Evolutionary conservation across 2,797 vertebrate genomes (phyloP).

Genomic region (Hoplostethus mediterraneus): DNA sequence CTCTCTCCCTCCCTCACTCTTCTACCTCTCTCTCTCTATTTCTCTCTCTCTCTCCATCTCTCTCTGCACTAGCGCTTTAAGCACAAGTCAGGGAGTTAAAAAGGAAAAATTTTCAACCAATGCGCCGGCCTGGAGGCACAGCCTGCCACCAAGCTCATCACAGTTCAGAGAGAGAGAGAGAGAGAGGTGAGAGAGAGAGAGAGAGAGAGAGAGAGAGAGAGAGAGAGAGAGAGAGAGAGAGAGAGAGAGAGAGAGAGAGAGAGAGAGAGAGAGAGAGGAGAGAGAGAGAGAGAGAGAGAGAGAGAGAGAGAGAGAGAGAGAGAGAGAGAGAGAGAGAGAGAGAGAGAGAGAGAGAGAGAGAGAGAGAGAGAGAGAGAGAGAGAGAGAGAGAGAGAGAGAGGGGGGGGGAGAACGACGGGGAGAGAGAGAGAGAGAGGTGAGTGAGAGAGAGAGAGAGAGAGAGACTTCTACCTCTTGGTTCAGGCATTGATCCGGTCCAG

Average conservation of each 20-base stretch:
- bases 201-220: slow-evolving; percentile 19
- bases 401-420: too few species aligned
- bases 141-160: slow-evolving; percentile 51
- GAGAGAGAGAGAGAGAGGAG: slow-evolving; percentile 24
- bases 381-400: slow-evolving; percentile 11
- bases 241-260: slow-evolving; percentile 15
- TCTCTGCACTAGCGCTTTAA: slow-evolving; percentile 44
- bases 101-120: slow-evolving; percentile 53
- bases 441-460: slow-evolving; percentile 25
- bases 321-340: slow-evolving; percentile 29
- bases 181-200: slow-evolving; percentile 8
- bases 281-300: too few species aligned
- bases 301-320: slow-evolving; percentile 27
- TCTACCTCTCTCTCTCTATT: background rate
- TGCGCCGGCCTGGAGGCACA: slow-evolving; percentile 59
- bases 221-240: slow-evolving; percentile 16
- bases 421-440: slow-evolving; percentile 23
- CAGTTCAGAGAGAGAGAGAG: slow-evolving; percentile 28
- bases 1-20: background rate
- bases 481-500: background rate
- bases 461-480: slow-evolving; percentile 27
- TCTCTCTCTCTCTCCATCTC: slow-evolving; percentile 5
- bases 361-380: slow-evolving; percentile 26
- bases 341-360: slow-evolving; percentile 3
- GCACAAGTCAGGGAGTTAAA: slow-evolving; percentile 56